Evolutionary conservation across 2,888 invertebrate genomes (phyloP).

Genomic region (Ophion slaviceki): DNA sequence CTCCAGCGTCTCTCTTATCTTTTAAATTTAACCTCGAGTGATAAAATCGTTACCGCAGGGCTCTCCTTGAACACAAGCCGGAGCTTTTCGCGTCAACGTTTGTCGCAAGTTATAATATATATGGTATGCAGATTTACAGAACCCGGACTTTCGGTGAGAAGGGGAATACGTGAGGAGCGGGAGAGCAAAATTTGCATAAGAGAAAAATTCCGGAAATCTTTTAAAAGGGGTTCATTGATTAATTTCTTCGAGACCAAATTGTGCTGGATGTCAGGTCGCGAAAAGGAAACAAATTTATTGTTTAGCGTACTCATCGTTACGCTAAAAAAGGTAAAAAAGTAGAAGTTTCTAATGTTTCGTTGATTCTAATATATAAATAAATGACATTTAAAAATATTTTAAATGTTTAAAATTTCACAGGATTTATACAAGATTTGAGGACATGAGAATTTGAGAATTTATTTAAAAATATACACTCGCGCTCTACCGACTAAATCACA

Average conservation of each 20-base stretch:
- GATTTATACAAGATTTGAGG: too few relatives aligned
- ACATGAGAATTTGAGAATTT: too few relatives aligned
- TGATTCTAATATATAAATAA: too few relatives aligned
- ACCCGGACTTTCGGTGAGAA: neutral
- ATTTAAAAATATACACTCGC: too few relatives aligned
- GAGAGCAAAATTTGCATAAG: slow-evolving; percentile 13
- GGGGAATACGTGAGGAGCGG: neutral
- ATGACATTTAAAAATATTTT: too few relatives aligned
- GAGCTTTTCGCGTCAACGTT: slow-evolving; percentile 42
- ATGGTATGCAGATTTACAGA: slow-evolving; percentile 44
- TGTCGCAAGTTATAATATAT: slow-evolving; percentile 35
- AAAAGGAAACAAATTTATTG: neutral
- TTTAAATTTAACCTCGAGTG: slow-evolving; percentile 67
- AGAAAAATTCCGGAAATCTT: slow-evolving; percentile 9
- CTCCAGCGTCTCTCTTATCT: slow-evolving; percentile 63
- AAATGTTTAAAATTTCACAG: too few relatives aligned
- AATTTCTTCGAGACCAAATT: neutral
- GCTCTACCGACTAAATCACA: too few relatives aligned
- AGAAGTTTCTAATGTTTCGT: too few relatives aligned
- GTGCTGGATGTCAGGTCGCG: neutral
- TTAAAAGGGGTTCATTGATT: slow-evolving; percentile 15
- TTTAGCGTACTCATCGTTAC: neutral
- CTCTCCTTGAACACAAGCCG: slow-evolving; percentile 43
- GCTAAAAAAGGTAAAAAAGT: too few relatives aligned
- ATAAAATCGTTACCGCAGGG: slow-evolving; percentile 61